These are phyloP conservation scores for Xestia ashworthii DNA, from an alignment of 2,888 invertebrate genomes.

Conservation along the genomic window DNA sequence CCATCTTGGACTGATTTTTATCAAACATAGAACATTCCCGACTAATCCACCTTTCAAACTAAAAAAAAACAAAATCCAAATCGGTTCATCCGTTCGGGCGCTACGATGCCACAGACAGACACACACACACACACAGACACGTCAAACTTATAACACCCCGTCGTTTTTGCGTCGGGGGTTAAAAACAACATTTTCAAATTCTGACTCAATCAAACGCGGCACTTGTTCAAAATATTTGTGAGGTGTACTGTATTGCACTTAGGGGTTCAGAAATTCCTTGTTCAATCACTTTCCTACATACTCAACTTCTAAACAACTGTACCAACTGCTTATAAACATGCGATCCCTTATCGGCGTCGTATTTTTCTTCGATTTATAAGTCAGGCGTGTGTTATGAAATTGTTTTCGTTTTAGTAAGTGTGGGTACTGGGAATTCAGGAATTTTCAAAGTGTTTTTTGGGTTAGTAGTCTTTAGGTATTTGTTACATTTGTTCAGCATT, in stretches of 20 bases:
- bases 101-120: too few relatives aligned
- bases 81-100: too few relatives aligned
- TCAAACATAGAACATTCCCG: too few relatives aligned
- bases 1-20: too few relatives aligned
- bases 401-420: not conserved
- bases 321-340: conserved; percentile 58
- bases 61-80: too few relatives aligned
- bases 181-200: not conserved
- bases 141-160: too few relatives aligned
- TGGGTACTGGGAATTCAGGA: not conserved
- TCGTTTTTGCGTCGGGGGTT: too few relatives aligned
- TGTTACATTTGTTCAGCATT: not conserved
- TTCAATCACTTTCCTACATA: conserved; percentile 57
- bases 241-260: conserved; percentile 22
- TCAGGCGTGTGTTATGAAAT: conserved; percentile 27
- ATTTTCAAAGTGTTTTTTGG: not conserved
- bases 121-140: too few relatives aligned
- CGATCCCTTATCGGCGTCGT: conserved; percentile 53
- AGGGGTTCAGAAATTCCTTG: conserved; percentile 49
- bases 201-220: not conserved
- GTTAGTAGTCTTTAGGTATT: not conserved
- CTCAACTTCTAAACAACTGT: conserved; percentile 33
- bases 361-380: conserved; percentile 52
- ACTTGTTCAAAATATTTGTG: conserved; percentile 43
- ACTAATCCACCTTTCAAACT: too few relatives aligned